Conservation (phyloP, 2,888 invertebrate genomes). For the Andrena marginata region DNA sequence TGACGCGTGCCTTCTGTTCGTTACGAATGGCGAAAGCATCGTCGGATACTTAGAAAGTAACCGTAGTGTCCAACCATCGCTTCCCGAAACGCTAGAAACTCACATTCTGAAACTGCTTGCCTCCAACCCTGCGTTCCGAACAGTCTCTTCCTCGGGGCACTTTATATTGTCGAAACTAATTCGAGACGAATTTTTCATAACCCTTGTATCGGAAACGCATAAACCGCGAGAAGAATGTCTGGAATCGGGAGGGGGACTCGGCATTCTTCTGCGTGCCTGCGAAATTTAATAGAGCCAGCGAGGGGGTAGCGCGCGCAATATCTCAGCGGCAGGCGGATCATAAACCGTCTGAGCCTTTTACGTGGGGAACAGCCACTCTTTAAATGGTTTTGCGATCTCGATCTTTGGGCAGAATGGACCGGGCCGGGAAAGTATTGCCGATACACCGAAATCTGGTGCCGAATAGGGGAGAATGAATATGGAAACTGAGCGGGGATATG, state of each 20-base stretch:
- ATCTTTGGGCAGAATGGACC: constrained; percentile 25
- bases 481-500: background rate
- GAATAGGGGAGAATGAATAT: background rate
- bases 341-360: constrained; percentile 44
- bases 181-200: constrained; percentile 9
- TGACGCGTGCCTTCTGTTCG: too few species aligned
- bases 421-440: background rate
- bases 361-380: constrained; percentile 29
- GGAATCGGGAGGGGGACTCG: background rate
- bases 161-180: background rate
- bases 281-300: constrained; percentile 29
- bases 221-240: constrained; percentile 12
- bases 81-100: background rate
- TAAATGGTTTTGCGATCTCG: constrained; percentile 54
- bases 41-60: too few species aligned
- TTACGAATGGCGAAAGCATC: too few species aligned
- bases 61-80: background rate
- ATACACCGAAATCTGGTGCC: background rate
- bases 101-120: background rate
- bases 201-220: constrained; percentile 24
- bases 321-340: constrained; percentile 33
- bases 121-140: background rate
- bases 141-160: background rate
- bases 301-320: background rate
- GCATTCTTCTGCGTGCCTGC: constrained; percentile 26